Base-by-base conservation (phyloP, 2,888 invertebrate species). In the Limenitis camilla region DNA sequence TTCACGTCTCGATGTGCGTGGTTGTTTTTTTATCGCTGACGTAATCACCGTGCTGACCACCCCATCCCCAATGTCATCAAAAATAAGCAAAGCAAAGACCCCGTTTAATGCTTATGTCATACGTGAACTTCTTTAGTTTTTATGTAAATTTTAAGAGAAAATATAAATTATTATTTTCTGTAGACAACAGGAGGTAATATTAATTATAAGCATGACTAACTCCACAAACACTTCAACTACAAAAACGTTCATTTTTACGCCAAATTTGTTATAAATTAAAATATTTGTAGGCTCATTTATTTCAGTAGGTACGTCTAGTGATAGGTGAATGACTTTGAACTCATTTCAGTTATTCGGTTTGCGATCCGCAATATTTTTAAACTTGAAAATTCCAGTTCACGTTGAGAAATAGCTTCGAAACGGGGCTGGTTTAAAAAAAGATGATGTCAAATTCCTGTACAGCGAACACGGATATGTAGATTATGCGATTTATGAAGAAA, bases 401-500 rank as follows among this genome's bases (percentile, higher is more conserved):
- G 50, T 51, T 55, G 55, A 55, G 51, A 43, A 51, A 56, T 49
- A 53, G 55, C 52, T 59, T 55, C 55, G 53, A 59, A 59, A 59
- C 40, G 51, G 38, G 52, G 40, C 43, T 46, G 38, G n/a, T n/a
- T 40, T 55, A 46, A 60, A 63, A 62, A 63, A 61, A 60, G 56
- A 54, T 53, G 58, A 64, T 55, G 58, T 56, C 50, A 51, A 62
- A 61, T 62, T 62, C 60, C 46, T 58, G 52, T 60, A 58, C 52
- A 58, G 53, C 61, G 45, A 55, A 58, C 53, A 43, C 67, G 72
- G 74, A 77, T 81, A 81, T 82, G 80, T 76, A 81, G 78, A 82
- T 81, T 76, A 79, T 76, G 73, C 77, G 78, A 82, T 82, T 84
- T 82, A 82, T 81, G 78, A 78, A 76, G 81, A 80, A 78, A 77